Conservation (phyloP, 2,113 vertebrate species). For the Chaenocephalus aceratus region DNA sequence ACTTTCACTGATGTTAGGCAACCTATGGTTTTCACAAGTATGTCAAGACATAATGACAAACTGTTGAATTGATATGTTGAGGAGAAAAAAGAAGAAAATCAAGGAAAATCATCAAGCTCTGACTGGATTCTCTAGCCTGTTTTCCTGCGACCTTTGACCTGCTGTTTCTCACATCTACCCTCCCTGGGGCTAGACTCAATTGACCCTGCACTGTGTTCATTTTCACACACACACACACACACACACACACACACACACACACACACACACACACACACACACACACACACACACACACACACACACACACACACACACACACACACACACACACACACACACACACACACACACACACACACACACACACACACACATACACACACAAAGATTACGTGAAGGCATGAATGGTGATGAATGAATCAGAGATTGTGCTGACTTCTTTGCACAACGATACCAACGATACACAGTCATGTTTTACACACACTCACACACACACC, state of each 20-base stretch:
- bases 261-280: background rate
- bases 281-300: background rate
- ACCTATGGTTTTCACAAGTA: background rate
- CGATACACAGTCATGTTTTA: background rate
- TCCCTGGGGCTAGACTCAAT: conserved; percentile 5
- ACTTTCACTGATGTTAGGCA: background rate
- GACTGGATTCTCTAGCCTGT: background rate
- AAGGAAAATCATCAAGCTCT: conserved; percentile 3
- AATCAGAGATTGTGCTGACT: conserved; percentile 37
- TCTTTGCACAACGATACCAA: conserved; percentile 19
- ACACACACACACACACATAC: background rate
- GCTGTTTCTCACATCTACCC: conserved; percentile 23
- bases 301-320: background rate
- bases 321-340: background rate
- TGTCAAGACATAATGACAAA: background rate
- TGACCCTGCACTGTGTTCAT: conserved; percentile 20
- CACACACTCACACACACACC: background rate
- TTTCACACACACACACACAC: background rate
- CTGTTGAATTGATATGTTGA: background rate
- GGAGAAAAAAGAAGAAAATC: background rate
- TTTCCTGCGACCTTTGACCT: conserved; percentile 30
- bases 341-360: background rate
- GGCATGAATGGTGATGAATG: conserved; percentile 9
- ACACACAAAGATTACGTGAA: background rate
- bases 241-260: background rate